Percentiles rank a stretch among this genome's conserved stretches.
These are phyloP conservation scores for Clivina fossor DNA, from an alignment of 2,888 invertebrate genomes.

Conservation along the genomic window DNA sequence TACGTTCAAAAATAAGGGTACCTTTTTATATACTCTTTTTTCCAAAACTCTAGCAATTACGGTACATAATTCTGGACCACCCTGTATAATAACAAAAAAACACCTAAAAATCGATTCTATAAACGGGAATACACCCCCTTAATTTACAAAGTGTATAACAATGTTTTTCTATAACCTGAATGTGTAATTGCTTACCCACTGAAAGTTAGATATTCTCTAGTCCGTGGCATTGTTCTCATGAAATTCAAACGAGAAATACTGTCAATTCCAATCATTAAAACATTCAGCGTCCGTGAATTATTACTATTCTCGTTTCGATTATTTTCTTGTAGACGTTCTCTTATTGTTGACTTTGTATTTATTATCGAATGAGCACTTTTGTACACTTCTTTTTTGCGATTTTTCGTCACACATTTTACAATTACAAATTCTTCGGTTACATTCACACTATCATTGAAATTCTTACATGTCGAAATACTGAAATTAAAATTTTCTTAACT, in stretches of 20 bases:
- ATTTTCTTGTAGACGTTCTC: constrained; percentile 37
- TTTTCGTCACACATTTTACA: constrained; percentile 54
- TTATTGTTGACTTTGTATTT: constrained; percentile 45
- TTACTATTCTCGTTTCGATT: constrained; percentile 40
- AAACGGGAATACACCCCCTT: no score
- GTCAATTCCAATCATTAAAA: constrained; percentile 82
- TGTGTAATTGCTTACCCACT: constrained; percentile 58
- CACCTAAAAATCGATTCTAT: no score
- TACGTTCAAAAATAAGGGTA: no score
- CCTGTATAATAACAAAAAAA: no score
- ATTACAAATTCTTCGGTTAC: constrained; percentile 54
- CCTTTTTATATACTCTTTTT: no score
- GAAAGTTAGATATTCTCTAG: constrained; percentile 65
- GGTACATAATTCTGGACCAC: no score
- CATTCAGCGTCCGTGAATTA: constrained; percentile 57
- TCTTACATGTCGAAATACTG: constrained; percentile 55
- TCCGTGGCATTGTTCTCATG: constrained; percentile 73
- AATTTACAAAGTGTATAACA: no score
- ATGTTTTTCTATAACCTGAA: no score
- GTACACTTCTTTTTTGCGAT: constrained; percentile 50
- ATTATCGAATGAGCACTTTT: constrained; percentile 61
- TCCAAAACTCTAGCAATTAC: no score
- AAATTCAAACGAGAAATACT: constrained; percentile 81
- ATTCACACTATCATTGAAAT: constrained; percentile 52
- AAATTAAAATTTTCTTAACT: constrained; percentile 40